Percentiles rank a stretch among this genome's conserved stretches.
Evolutionary conservation across 2,888 invertebrate genomes (phyloP).

Genomic region (Caenorhabditis japonica): DNA sequence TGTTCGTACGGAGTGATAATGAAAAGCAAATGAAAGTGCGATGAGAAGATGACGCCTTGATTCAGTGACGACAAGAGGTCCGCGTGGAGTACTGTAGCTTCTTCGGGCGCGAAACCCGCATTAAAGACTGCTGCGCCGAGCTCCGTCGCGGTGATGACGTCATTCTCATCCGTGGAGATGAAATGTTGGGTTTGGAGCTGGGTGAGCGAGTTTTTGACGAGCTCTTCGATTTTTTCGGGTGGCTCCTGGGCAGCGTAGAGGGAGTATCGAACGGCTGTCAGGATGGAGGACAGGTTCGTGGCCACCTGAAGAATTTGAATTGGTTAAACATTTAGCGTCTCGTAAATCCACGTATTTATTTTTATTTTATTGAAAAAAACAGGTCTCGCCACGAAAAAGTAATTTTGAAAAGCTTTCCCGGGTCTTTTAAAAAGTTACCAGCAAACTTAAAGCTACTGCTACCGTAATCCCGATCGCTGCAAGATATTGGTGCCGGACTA

Average conservation of each 20-base stretch:
- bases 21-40: slow-evolving; percentile 89
- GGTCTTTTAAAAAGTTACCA: no score
- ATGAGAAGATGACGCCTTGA: slow-evolving; percentile 84
- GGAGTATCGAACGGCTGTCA: slow-evolving; percentile 50
- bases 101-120: slow-evolving; percentile 86
- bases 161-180: slow-evolving; percentile 26
- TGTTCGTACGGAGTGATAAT: slow-evolving; percentile 86
- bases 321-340: no score
- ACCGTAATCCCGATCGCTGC: no score
- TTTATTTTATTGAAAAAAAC: no score
- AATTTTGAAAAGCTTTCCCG: no score
- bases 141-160: slow-evolving; percentile 50
- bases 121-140: slow-evolving; percentile 88
- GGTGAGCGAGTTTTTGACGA: slow-evolving; percentile 19
- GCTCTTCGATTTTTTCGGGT: slow-evolving; percentile 25
- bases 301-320: slow-evolving; percentile 43
- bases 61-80: slow-evolving; percentile 85
- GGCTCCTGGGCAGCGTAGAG: slow-evolving; percentile 57
- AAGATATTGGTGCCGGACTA: no score
- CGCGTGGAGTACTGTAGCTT: slow-evolving; percentile 84
- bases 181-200: slow-evolving; percentile 43
- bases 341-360: no score
- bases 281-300: slow-evolving; percentile 50
- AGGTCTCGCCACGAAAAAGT: no score
- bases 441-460: no score